A percentile compares a stretch with the other conserved stretches of the same genome.
These are phyloP conservation scores for Thalassoma bifasciatum DNA, from an alignment of 2,113 vertebrate genomes.

Conservation along the genomic window DNA sequence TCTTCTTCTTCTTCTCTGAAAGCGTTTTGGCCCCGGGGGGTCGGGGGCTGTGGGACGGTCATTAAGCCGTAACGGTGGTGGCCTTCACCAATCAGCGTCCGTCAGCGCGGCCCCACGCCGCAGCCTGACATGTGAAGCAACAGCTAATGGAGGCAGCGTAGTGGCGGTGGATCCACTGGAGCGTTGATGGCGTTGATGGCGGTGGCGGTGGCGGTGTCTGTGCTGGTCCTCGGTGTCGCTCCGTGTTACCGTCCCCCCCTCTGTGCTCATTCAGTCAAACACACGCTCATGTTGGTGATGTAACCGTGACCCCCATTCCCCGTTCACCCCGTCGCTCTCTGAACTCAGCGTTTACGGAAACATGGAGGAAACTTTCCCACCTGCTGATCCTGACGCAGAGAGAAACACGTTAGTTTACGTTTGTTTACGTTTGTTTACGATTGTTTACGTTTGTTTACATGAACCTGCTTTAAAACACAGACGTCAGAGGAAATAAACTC, in stretches of 20 bases:
- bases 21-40: constrained; percentile 63
- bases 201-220: constrained; percentile 39
- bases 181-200: too few relatives aligned
- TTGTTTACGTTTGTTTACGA: too few relatives aligned
- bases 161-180: too few relatives aligned
- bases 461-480: too few relatives aligned
- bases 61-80: constrained; percentile 54
- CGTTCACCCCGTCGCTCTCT: background rate
- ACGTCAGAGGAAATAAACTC: background rate
- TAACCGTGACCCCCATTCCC: constrained; percentile 6
- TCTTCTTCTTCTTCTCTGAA: constrained; percentile 67
- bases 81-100: constrained; percentile 54
- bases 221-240: constrained; percentile 39
- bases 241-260: constrained; percentile 45
- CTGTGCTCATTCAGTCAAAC: constrained; percentile 27
- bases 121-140: constrained; percentile 68
- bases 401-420: too few relatives aligned
- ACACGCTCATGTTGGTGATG: background rate
- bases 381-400: too few relatives aligned
- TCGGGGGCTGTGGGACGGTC: constrained; percentile 46
- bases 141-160: constrained; percentile 61
- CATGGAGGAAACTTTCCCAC: too few relatives aligned
- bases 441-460: too few relatives aligned
- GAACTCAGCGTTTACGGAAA: background rate
- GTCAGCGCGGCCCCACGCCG: constrained; percentile 46